Base-by-base conservation (phyloP, 2,113 vertebrate species). In the Pseudorectes ferrugineus region DNA sequence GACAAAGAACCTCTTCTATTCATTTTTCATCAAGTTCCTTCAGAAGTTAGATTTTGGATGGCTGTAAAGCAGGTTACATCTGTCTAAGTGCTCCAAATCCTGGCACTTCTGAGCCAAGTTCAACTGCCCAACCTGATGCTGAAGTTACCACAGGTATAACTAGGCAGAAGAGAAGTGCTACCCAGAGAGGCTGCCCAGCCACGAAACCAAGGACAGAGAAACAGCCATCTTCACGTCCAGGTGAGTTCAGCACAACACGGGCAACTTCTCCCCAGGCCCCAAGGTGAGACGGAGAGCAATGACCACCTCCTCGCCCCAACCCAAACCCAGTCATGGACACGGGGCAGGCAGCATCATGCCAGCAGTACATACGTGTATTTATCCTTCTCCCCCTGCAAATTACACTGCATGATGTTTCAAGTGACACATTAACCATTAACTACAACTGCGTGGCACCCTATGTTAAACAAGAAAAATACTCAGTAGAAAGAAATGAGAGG, bases 401-500 rank as follows among this genome's bases (percentile, higher is more conserved):
- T 46, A 42, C 5, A 2, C 25, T 42, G 11, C 13, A 4, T 1
- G 8, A 65, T 18, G 45, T 35, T 62, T 62, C 43, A 75, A 51
- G 13, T 6, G 5, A 12, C 26, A 36, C 3, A 58, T 29, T 36
- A 92, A 62, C 33, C 4, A 65, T 26, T 40, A 85, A 48, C 40
- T 85, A 81, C 71, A 62, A 12, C 42, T 54, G 24, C 2, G 2
- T 4, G 40, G 66, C 17, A 65, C 14, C 57, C 78, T 5, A 18
- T 29, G 40, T n/a, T 93, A 43, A 22, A 88, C 48, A 65, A 79
- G 51, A 54, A 85, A 96, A 97, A 81, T 11, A 51, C 63, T 80
- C 85, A 26, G 26, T 6, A 28, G n/a, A 58, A 96, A 95, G 85
- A 94, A 93, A 55, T 22, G 14, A 89, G 46, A 95, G 18, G 40